A percentile compares a stretch with the other conserved stretches of the same genome.
Conservation (phyloP, 2,888 invertebrate species). For the Andrena camellia region DNA sequence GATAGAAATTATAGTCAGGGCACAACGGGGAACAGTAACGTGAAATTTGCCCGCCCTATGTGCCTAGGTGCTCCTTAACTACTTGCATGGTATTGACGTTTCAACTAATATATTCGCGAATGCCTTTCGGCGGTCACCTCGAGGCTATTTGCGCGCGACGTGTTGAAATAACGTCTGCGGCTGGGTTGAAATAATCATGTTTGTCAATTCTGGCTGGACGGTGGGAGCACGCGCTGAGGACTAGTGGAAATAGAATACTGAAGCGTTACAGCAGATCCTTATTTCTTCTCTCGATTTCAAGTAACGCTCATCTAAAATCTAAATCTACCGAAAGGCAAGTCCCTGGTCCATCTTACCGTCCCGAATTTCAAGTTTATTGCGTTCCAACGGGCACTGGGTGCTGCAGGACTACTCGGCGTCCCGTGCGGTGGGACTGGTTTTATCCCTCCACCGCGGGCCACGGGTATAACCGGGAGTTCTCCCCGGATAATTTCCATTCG, state of each 20-base stretch:
- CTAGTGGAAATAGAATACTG: background rate
- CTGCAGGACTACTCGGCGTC: background rate
- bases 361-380: constrained; percentile 29
- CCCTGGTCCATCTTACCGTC: constrained; percentile 11
- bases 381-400: background rate
- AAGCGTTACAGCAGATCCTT: background rate
- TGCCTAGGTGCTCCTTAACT: constrained; percentile 45
- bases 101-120: constrained; percentile 43
- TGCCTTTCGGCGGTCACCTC: constrained; percentile 7
- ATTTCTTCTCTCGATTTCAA: background rate
- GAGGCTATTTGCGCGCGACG: constrained; percentile 35
- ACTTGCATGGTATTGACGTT: constrained; percentile 57
- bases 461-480: background rate
- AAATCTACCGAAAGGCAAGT: constrained; percentile 13
- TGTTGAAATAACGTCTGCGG: constrained; percentile 37
- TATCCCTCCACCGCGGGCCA: background rate
- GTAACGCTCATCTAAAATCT: background rate
- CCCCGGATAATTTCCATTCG: constrained; percentile 63
- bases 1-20: constrained; percentile 56
- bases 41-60: constrained; percentile 54
- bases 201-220: background rate
- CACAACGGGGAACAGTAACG: constrained; percentile 53
- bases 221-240: background rate
- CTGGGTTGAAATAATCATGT: background rate
- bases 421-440: constrained; percentile 19